Base-by-base conservation (phyloP, 2,888 invertebrate species). In the Troides oblongomaculatus region DNA sequence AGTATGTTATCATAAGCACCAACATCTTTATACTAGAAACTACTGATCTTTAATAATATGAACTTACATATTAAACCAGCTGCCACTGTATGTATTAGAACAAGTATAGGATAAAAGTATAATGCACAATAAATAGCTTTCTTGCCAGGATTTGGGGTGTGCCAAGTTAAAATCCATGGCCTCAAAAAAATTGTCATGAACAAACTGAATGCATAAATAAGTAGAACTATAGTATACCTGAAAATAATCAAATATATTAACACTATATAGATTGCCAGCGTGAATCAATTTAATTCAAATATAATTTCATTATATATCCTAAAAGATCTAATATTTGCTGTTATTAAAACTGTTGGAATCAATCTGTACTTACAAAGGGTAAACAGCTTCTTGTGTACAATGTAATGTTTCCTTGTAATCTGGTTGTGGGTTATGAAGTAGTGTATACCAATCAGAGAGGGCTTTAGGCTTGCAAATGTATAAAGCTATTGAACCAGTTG, bases 311-410 rank as follows among this genome's bases (percentile, higher is more conserved):
- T 10, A 8, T 39, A 8, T 39, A 6, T 39, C 39, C 10, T 10
- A 39, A 39, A 10, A 39, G 8, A 3, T 30, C 4, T 2, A 30
- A 30, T 3, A 30, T 30, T 30, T 30, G 3, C 30, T 4, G 3
- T 30, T 30, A 30, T 30, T 30, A 30, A 30, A 30, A 30, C 30
- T 30, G 30, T 30, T 30, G 30, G 3, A 30, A 30, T 30, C 1
- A 18, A 50, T 50, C 18, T 50, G 18, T 66, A 94, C 96, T 94
- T 94, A 99, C 97, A 99, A 90, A 61, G 99, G 99, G 93, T 98
- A 99, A 0, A 99, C 99, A 69, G 99, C 98, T 90, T 99, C 99
- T 82, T 99, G 98, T 0, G 99, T 98, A 86, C 99, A 99, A 87
- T 98, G 96, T 67, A 99, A 86, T 23, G 96, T 96, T 72, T 95